A percentile compares a stretch with the other conserved stretches of the same genome.
phyloP scores from a whole-genome alignment of 2,113 vertebrate species.

The Fulmarus glacialis region DNA sequence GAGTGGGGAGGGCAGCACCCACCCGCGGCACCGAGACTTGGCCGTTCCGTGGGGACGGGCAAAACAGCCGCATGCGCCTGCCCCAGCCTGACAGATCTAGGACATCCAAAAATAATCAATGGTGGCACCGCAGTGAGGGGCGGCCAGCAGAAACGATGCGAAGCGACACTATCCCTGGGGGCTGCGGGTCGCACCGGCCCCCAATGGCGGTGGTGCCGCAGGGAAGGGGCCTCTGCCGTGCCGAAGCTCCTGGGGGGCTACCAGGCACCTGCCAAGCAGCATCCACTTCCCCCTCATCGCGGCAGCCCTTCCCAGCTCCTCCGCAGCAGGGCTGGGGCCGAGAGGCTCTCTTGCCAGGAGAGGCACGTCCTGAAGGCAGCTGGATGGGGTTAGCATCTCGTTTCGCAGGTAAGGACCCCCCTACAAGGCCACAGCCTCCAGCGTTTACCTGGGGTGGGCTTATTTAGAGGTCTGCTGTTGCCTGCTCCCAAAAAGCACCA shows the following conservation, averaged over 20 bases:
- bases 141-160: constrained; percentile 10
- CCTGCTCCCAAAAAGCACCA: neutral
- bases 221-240: neutral
- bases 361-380: neutral
- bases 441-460: neutral
- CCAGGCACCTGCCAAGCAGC: neutral
- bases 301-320: neutral
- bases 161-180: neutral
- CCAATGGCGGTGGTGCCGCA: neutral
- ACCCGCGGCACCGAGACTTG: neutral
- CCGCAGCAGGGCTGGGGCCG: neutral
- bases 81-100: constrained; percentile 57
- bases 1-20: neutral
- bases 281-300: rapidly evolving
- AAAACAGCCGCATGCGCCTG: neutral
- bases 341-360: neutral
- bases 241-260: neutral
- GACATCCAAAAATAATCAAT: constrained; percentile 43
- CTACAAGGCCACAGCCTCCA: neutral
- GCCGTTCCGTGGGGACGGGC: rapidly evolving
- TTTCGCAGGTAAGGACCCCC: neutral
- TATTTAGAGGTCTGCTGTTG: neutral
- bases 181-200: rapidly evolving
- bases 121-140: neutral
- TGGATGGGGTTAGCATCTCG: rapidly evolving